A percentile compares a stretch with the other conserved stretches of the same genome.
Evolutionary conservation across 2,888 invertebrate genomes (phyloP).

Genomic region (Cheilosia vulpina): DNA sequence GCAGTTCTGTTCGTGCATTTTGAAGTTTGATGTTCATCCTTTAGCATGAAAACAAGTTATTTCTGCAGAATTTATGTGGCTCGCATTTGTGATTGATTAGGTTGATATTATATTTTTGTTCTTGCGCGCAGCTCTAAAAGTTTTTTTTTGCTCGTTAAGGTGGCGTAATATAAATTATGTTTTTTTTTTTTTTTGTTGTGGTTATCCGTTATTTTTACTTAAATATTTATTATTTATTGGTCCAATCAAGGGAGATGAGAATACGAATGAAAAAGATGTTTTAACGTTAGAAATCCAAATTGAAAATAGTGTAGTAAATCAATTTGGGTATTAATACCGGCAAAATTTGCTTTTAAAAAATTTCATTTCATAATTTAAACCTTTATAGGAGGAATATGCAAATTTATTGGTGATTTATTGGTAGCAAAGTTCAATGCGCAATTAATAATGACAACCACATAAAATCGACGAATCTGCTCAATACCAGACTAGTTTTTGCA

Average conservation of each 20-base stretch:
- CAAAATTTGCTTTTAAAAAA: too few relatives aligned
- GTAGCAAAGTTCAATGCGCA: too few relatives aligned
- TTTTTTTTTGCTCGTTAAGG: slow-evolving; percentile 58
- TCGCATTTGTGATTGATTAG: slow-evolving; percentile 69
- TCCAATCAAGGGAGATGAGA: slow-evolving; percentile 20
- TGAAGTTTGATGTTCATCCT: slow-evolving; percentile 10
- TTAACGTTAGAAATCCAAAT: slow-evolving; percentile 8
- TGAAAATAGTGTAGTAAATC: too few relatives aligned
- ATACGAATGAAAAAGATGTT: slow-evolving; percentile 42
- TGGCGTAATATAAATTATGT: slow-evolving; percentile 19
- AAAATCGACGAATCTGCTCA: too few relatives aligned
- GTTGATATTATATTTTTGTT: slow-evolving; percentile 42
- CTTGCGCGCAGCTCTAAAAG: slow-evolving; percentile 1
- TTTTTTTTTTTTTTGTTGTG: slow-evolving; percentile 8
- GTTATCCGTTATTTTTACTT: slow-evolving; percentile 46
- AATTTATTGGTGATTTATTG: too few relatives aligned
- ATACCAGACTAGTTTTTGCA: too few relatives aligned
- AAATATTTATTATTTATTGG: slow-evolving; percentile 56
- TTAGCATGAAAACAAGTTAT: slow-evolving; percentile 62
- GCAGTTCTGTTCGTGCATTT: slow-evolving; percentile 16
- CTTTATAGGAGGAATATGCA: too few relatives aligned
- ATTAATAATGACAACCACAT: too few relatives aligned
- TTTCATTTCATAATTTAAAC: too few relatives aligned
- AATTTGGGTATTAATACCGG: too few relatives aligned
- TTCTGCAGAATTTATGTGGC: slow-evolving; percentile 63